Base-by-base conservation (phyloP, 2,888 invertebrate species). In the Hemithea aestivaria region DNA sequence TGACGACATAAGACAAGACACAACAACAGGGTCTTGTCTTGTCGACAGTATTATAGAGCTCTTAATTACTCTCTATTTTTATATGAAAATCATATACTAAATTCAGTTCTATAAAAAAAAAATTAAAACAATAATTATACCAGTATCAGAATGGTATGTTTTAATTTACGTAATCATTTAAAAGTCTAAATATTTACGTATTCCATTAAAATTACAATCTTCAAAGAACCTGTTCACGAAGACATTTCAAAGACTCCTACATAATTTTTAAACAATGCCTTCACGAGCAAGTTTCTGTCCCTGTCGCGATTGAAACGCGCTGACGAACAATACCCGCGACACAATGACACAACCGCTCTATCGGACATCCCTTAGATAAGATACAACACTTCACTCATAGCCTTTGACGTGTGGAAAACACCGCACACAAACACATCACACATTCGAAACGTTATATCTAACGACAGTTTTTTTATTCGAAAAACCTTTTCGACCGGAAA, bases 311-410 rank as follows among this genome's bases (percentile, higher is more conserved):
- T 64, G 72, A 70, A 73, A 57, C 56, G 50, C 58, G 41, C 55
- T 63, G 66, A 64, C 66, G 51, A 45, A 77, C 77, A 78, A 77
- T 67, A 48, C 54, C 37, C 43, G 35, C 39, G 32, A 48, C 58
- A 66, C 69, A 69, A 72, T 71, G 58, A 61, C 53, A 27, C 34
- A 57, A 57, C 51, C 58, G 50, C 58, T 66, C 62, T 69, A 72
- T 73, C 70, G 66, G 74, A 71, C 73, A 58, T 63, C 61, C 63
- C 55, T 53, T 31, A 66, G 75, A 77, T 77, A 76, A 73, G 70
- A 67, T 67, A 68, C 65, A 48, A 63, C 51, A 54, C 53, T 52
- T 62, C 63, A 58, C 56, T 65, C 60, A 55, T 47, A 62, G 62
- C 64, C 58, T 61, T 56, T 68, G 63, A 66, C 58, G 60, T 55